Evolutionary conservation across 2,888 invertebrate genomes (phyloP).

Genomic region (Drosophila mimica): DNA sequence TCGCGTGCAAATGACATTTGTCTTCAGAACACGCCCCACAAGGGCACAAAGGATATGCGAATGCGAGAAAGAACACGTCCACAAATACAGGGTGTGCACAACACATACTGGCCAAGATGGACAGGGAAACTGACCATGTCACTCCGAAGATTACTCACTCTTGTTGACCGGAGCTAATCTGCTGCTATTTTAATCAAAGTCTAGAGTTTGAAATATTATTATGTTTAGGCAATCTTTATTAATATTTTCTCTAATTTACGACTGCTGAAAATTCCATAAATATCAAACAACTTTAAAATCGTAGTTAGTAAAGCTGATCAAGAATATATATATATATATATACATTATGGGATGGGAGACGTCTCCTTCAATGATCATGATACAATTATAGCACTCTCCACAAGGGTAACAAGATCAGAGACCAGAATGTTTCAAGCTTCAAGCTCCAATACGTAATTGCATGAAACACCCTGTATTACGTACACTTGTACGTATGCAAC

Average conservation of each 20-base stretch:
- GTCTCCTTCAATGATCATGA: too few species aligned
- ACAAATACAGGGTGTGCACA: slow-evolving; percentile 26
- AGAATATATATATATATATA: background rate
- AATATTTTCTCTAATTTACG: too few species aligned
- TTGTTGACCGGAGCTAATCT: background rate
- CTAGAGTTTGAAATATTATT: background rate
- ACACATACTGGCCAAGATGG: background rate
- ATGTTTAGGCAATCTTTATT: background rate
- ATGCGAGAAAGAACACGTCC: slow-evolving; percentile 4
- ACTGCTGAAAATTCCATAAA: background rate
- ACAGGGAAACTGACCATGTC: background rate
- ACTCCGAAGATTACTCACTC: background rate
- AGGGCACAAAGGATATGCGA: slow-evolving; percentile 30
- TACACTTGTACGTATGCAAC: slow-evolving; percentile 6
- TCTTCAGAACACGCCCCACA: slow-evolving; percentile 65
- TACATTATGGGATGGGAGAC: too few species aligned
- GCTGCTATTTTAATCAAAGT: background rate
- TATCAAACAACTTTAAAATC: background rate
- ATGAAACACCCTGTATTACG: slow-evolving; percentile 57
- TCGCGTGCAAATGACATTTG: slow-evolving; percentile 78
- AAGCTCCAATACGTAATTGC: background rate
- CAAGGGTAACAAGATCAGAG: background rate
- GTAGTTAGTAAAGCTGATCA: background rate
- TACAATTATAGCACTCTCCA: background rate
- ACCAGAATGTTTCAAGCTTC: background rate